Evolutionary conservation across 2,797 vertebrate genomes (phyloP).

Genomic region (Falco rusticolus): DNA sequence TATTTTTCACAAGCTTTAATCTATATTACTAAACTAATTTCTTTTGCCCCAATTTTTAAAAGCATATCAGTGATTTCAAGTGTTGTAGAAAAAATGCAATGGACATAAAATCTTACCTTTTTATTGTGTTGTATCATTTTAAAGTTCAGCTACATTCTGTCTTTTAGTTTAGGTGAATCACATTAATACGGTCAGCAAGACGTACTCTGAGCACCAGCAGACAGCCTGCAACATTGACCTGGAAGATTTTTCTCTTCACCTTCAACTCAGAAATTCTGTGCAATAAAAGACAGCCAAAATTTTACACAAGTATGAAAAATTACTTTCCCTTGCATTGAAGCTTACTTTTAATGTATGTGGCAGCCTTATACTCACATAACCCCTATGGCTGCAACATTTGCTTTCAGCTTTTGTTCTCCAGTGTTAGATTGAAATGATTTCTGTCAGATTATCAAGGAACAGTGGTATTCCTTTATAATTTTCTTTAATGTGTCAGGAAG

Average conservation of each 20-base stretch:
- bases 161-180: background rate
- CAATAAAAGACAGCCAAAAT: background rate
- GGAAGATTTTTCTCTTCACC: background rate
- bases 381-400: background rate
- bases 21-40: background rate
- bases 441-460: background rate
- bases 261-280: background rate
- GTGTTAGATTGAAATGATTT: slow-evolving; percentile 11
- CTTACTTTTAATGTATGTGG: background rate
- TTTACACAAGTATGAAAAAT: background rate
- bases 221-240: background rate
- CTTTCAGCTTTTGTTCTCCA: slow-evolving; percentile 3
- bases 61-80: background rate
- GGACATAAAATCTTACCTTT: background rate
- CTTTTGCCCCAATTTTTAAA: background rate
- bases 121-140: background rate
- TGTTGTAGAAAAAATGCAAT: background rate
- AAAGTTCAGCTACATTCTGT: background rate
- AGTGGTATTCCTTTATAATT: slow-evolving; percentile 3
- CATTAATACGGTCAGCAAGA: background rate
- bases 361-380: background rate
- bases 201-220: background rate
- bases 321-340: background rate
- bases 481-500: background rate
- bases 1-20: background rate